Conservation (phyloP, 1,140 invertebrate species). For the Hesperophylax magnus region DNA sequence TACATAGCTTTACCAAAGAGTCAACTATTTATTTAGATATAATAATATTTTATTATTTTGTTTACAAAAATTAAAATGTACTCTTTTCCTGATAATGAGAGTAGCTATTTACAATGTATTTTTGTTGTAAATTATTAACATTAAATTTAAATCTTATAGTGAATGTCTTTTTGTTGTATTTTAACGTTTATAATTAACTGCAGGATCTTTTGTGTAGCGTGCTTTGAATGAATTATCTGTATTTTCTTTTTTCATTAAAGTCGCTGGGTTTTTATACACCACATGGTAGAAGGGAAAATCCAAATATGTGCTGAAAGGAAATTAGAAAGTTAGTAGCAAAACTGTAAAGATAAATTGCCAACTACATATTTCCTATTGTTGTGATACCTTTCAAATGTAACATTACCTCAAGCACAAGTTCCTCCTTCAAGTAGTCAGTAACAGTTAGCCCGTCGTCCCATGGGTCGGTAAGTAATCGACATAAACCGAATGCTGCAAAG, state of each 20-base stretch:
- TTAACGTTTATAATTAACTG: conserved; percentile 62
- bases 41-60: neutral
- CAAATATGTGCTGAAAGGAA: conserved; percentile 69
- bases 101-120: neutral
- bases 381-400: no score
- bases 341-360: neutral
- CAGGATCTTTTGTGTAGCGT: conserved; percentile 66
- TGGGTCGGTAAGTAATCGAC: no score
- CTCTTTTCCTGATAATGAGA: neutral
- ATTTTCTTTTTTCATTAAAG: conserved; percentile 68
- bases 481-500: no score
- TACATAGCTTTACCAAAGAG: no score
- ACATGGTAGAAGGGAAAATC: conserved; percentile 70
- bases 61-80: neutral
- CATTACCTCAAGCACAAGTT: no score
- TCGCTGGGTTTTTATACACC: conserved; percentile 71
- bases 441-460: no score
- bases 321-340: neutral
- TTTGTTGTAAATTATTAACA: neutral
- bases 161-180: no score
- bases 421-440: no score
- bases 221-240: conserved; percentile 67
- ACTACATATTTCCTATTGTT: neutral
- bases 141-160: neutral
- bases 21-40: neutral